A percentile compares a stretch with the other conserved stretches of the same genome.
Evolutionary conservation across 2,888 invertebrate genomes (phyloP).

Genomic region (Deilephila porcellus): DNA sequence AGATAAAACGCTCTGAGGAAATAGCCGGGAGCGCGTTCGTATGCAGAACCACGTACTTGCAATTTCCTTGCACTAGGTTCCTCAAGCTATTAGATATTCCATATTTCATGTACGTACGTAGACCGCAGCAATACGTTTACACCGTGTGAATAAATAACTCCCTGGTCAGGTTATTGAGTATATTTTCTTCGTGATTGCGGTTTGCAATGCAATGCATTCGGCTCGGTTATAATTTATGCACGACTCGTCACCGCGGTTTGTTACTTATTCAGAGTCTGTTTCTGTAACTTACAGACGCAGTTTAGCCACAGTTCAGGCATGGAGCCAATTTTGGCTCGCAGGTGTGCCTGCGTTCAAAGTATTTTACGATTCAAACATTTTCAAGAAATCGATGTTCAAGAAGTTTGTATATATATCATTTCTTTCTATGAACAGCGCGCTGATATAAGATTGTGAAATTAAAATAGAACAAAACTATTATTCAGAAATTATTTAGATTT

Average conservation of each 20-base stretch:
- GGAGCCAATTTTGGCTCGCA: slow-evolving; percentile 13
- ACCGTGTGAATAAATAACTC: slow-evolving; percentile 7
- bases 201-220: not conserved
- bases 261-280: not conserved
- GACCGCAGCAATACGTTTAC: slow-evolving; percentile 1
- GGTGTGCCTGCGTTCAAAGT: not conserved
- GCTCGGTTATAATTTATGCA: not conserved
- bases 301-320: slow-evolving; percentile 2
- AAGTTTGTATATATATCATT: not conserved
- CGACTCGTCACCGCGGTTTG: not conserved
- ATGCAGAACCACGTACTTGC: slow-evolving; percentile 24
- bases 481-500: too few relatives aligned
- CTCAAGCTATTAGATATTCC: not conserved
- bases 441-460: not conserved
- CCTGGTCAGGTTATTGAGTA: not conserved
- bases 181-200: not conserved
- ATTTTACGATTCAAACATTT: slow-evolving; percentile 33
- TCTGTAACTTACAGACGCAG: slow-evolving; percentile 3
- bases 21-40: not conserved
- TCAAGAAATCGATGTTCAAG: not conserved
- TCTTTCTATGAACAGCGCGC: not conserved
- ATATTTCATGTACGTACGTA: not conserved
- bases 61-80: slow-evolving; percentile 13
- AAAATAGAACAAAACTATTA: too few relatives aligned
- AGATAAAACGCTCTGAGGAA: not conserved